Percentiles rank a stretch among this genome's conserved stretches.
Conservation (phyloP, 2,797 vertebrate genomes). For the Acipenser oxyrinchus region DNA sequence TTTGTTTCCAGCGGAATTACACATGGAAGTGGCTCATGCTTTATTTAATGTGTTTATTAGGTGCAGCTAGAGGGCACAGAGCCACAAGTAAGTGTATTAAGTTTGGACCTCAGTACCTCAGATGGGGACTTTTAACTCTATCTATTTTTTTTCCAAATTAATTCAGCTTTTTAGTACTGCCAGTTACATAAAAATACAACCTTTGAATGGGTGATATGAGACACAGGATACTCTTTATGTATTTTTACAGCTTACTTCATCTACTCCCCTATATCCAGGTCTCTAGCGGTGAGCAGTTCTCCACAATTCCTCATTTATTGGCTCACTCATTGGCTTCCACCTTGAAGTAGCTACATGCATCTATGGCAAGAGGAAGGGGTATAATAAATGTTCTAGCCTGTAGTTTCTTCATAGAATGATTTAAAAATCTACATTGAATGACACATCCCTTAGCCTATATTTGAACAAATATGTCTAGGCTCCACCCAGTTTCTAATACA, state of each 20-base stretch:
- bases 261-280: not conserved
- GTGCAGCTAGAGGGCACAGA: conserved; percentile 55
- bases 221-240: not conserved
- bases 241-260: not conserved
- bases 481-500: too few relatives aligned
- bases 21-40: conserved; percentile 53
- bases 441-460: too few relatives aligned
- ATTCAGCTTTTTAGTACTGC: conserved; percentile 9
- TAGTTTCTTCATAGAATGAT: too few relatives aligned
- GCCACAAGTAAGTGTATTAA: conserved; percentile 38
- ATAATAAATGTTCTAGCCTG: too few relatives aligned
- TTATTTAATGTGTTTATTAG: conserved; percentile 63
- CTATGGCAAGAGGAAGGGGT: too few relatives aligned
- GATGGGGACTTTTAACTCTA: conserved; percentile 32
- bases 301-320: not conserved
- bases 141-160: conserved; percentile 34
- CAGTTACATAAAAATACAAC: not conserved
- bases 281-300: not conserved
- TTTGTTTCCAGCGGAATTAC: conserved; percentile 68
- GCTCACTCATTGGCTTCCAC: not conserved
- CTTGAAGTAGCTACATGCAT: too few relatives aligned
- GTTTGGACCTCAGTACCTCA: conserved; percentile 26
- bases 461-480: too few relatives aligned
- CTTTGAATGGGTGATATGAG: not conserved
- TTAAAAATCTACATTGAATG: too few relatives aligned